Conservation (phyloP, 2,888 invertebrate species). For the Hyposoter dolosus region DNA sequence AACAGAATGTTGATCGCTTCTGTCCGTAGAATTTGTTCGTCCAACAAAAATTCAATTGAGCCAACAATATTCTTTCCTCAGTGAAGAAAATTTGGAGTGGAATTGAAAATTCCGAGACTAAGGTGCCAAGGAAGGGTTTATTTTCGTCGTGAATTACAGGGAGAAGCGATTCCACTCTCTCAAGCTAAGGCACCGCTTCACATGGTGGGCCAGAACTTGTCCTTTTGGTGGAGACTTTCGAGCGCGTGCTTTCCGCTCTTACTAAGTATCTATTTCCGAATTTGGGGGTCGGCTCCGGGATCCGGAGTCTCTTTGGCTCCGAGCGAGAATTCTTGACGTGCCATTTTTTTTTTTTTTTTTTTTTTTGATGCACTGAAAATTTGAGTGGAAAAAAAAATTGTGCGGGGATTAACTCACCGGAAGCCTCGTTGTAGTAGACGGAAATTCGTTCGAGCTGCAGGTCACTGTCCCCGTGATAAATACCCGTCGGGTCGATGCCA, state of each 20-base stretch:
- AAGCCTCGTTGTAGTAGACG: conserved; percentile 89
- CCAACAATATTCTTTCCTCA: not conserved
- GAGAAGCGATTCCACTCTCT: conserved; percentile 16
- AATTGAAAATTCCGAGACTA: conserved; percentile 48
- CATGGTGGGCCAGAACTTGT: conserved; percentile 66
- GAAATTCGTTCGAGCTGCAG: conserved; percentile 88
- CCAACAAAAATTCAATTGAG: too few species aligned
- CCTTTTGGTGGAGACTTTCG: conserved; percentile 58
- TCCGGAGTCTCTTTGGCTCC: conserved; percentile 41
- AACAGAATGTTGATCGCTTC: too few species aligned
- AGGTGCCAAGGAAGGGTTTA: conserved; percentile 71
- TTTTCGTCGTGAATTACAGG: conserved; percentile 70
- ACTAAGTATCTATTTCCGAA: conserved; percentile 70
- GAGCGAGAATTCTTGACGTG: conserved; percentile 1
- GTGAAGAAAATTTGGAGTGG: not conserved
- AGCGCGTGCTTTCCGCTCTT: conserved; percentile 65
- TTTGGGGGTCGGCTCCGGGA: conserved; percentile 53
- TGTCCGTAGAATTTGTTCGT: too few species aligned
- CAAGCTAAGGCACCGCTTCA: conserved; percentile 21
- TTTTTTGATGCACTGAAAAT: not conserved
- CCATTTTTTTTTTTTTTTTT: not conserved
- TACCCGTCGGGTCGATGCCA: conserved; percentile 88
- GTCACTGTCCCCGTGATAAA: conserved; percentile 88
- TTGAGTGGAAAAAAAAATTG: conserved; percentile 1
- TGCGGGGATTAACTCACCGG: conserved; percentile 78